A percentile compares a stretch with the other conserved stretches of the same genome.
phyloP scores from a whole-genome alignment of 2,888 invertebrate species.

The Drosophila austrosaltans region DNA sequence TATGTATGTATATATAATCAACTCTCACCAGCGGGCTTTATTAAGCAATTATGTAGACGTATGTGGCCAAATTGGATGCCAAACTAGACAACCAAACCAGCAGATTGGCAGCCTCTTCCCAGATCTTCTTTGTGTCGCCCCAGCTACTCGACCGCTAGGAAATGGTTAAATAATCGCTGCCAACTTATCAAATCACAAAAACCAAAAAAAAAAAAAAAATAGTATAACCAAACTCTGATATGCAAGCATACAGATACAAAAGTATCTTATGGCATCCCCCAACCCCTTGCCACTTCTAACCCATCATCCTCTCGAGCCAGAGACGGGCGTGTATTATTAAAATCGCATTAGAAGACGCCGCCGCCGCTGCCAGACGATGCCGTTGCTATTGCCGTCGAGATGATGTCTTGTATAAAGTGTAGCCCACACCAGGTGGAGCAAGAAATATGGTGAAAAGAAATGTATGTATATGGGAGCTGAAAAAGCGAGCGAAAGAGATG shows the following conservation, averaged over 20 bases:
- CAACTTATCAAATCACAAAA: slow-evolving; percentile 75
- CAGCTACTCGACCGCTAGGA: slow-evolving; percentile 46
- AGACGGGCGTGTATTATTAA: slow-evolving; percentile 83
- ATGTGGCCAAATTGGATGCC: slow-evolving; percentile 60
- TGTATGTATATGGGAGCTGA: slow-evolving; percentile 8
- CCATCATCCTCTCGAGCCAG: slow-evolving; percentile 34
- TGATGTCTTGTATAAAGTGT: slow-evolving; percentile 66
- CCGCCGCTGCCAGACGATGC: slow-evolving; percentile 33
- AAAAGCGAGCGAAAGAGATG: neutral
- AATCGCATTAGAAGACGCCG: slow-evolving; percentile 83
- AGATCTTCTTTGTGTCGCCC: neutral
- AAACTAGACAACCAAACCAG: slow-evolving; percentile 40
- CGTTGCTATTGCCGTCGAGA: slow-evolving; percentile 11
- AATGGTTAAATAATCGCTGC: slow-evolving; percentile 75
- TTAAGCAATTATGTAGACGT: slow-evolving; percentile 67
- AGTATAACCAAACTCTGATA: slow-evolving; percentile 43
- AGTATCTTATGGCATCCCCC: slow-evolving; percentile 24
- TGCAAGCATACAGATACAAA: slow-evolving; percentile 47
- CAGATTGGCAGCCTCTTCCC: slow-evolving; percentile 3
- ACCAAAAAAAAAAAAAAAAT: neutral
- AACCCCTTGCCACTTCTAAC: neutral
- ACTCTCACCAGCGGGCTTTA: slow-evolving; percentile 59
- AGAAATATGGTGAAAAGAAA: neutral
- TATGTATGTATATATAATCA: slow-evolving; percentile 9
- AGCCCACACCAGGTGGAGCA: slow-evolving; percentile 27